phyloP scores from a whole-genome alignment of 2,797 vertebrate genomes.

The Oreochromis mossambicus region DNA sequence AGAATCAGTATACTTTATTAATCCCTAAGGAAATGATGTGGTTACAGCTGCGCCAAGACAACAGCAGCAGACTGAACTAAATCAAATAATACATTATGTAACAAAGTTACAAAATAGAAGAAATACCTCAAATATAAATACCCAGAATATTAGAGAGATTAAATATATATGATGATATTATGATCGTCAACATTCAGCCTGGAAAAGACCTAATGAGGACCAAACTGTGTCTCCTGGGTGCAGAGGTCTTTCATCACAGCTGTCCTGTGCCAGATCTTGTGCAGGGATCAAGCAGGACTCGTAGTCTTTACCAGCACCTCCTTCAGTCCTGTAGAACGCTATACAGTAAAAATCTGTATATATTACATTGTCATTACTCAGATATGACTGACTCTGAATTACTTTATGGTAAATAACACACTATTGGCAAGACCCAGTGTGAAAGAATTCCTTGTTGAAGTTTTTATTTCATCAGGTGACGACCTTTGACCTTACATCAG shows the following conservation, averaged over 20 bases:
- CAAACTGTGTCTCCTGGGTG: not conserved
- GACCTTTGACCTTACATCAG: not conserved
- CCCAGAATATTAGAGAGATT: not conserved
- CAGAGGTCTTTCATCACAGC: not conserved
- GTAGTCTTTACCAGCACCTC: not conserved
- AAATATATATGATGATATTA: not conserved
- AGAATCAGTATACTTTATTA: not conserved
- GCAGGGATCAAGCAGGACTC: accelerated
- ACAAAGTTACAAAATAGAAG: not conserved
- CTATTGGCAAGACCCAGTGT: not conserved
- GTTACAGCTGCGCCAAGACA: not conserved
- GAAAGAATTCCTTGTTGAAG: not conserved
- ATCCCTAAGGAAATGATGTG: not conserved
- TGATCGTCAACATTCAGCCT: not conserved
- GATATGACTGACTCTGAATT: not conserved
- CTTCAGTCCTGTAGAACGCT: not conserved
- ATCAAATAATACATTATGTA: not conserved
- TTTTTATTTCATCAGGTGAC: not conserved
- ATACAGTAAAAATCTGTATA: accelerated
- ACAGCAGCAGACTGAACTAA: not conserved
- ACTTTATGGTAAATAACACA: not conserved
- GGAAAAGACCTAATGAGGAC: not conserved
- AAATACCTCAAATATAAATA: not conserved
- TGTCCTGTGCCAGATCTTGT: not conserved
- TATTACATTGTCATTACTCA: not conserved